Evolutionary conservation across 2,888 invertebrate species (phyloP).

Genomic region (Fragum fragum): DNA sequence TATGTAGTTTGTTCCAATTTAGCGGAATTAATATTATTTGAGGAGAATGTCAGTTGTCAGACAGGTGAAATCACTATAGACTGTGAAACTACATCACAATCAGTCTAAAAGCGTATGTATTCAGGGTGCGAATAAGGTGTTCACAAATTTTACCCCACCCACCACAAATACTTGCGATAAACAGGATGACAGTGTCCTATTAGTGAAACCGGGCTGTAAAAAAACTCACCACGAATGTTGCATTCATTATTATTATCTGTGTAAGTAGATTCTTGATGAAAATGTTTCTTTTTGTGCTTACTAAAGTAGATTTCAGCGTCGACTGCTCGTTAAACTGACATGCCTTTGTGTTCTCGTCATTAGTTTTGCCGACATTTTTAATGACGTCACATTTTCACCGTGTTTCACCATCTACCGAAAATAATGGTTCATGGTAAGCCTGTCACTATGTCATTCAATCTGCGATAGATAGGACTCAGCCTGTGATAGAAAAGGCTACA

Average conservation of each 20-base stretch:
- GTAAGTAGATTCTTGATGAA: neutral
- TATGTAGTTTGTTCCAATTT: too few relatives aligned
- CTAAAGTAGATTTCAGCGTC: neutral
- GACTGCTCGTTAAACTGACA: neutral
- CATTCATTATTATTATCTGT: slow-evolving; percentile 46
- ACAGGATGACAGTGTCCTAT: neutral
- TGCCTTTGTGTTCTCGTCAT: slow-evolving; percentile 58
- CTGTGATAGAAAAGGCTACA: too few relatives aligned
- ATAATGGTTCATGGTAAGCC: too few relatives aligned
- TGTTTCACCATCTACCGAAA: neutral
- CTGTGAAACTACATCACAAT: neutral
- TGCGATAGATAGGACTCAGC: too few relatives aligned
- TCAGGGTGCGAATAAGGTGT: too few relatives aligned
- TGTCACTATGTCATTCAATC: too few relatives aligned
- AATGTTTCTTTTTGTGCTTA: neutral
- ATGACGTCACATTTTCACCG: slow-evolving; percentile 34
- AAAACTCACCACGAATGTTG: slow-evolving; percentile 68
- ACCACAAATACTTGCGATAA: neutral
- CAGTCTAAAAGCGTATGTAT: too few relatives aligned
- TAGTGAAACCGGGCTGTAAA: neutral
- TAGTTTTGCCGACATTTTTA: slow-evolving; percentile 37
- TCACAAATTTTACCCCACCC: slow-evolving; percentile 49
- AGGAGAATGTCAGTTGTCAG: neutral
- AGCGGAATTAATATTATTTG: too few relatives aligned
- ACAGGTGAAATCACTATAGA: neutral